Evolutionary conservation across 1,140 invertebrate species (phyloP).

Genomic region (Andricus grossulariae): DNA sequence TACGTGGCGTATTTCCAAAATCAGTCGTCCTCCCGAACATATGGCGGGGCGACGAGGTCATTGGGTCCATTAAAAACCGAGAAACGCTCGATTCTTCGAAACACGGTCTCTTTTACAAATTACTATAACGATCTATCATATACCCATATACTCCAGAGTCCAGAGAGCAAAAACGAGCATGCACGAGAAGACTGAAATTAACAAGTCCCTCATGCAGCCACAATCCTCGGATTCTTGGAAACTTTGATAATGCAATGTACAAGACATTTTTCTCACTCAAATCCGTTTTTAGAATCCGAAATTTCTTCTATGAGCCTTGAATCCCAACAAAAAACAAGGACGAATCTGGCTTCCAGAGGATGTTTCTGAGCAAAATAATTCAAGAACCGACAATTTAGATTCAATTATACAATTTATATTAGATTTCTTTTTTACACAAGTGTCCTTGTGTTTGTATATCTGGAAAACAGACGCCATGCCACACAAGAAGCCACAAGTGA

Average conservation of each 20-base stretch:
- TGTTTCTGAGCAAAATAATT: no score
- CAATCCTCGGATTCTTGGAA: neutral
- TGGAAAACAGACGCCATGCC: conserved; percentile 8
- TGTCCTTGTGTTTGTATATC: no score
- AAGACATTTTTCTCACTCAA: neutral
- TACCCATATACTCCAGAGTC: neutral
- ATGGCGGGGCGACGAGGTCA: conserved; percentile 37
- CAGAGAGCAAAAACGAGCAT: neutral
- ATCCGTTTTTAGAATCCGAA: neutral
- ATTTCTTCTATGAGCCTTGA: neutral
- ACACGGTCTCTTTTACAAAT: conserved; percentile 29
- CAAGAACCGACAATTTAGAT: no score
- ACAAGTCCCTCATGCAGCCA: conserved; percentile 6
- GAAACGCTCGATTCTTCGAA: conserved; percentile 29
- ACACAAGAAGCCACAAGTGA: conserved; percentile 51
- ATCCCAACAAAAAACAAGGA: no score
- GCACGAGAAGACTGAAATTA: conserved; percentile 6
- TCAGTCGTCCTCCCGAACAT: conserved; percentile 42
- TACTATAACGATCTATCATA: conserved; percentile 34
- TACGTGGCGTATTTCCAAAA: conserved; percentile 40
- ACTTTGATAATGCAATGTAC: neutral
- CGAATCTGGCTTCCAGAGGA: no score
- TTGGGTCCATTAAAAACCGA: conserved; percentile 24
- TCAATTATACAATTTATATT: no score
- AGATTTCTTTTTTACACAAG: no score